Conservation (phyloP, 2,797 vertebrate genomes). For the Bryconaethiops microstoma region DNA sequence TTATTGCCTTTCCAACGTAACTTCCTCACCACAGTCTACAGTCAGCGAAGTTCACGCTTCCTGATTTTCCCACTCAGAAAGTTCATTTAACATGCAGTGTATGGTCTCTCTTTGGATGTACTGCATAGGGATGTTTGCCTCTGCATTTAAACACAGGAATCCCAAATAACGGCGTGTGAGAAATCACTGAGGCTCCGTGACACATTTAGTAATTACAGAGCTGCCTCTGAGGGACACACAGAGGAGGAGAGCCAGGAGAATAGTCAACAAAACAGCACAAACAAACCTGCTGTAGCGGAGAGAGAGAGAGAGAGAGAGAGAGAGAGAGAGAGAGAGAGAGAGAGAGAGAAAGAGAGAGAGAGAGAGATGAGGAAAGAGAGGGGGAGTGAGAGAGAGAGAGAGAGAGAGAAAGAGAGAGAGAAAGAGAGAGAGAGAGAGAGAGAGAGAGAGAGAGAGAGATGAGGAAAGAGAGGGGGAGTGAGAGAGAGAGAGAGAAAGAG, state of each 20-base stretch:
- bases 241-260: slow-evolving; percentile 47
- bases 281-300: slow-evolving; percentile 49
- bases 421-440: slow-evolving; percentile 27
- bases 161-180: slow-evolving; percentile 13
- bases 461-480: neutral
- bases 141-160: slow-evolving; percentile 13
- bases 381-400: neutral
- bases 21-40: neutral
- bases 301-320: slow-evolving; percentile 12
- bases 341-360: slow-evolving; percentile 2
- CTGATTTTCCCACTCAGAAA: slow-evolving; percentile 1
- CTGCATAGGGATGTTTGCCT: slow-evolving; percentile 25
- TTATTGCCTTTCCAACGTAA: neutral
- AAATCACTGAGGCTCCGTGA: slow-evolving; percentile 37
- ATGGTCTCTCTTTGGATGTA: neutral
- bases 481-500: neutral
- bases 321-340: neutral
- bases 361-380: neutral
- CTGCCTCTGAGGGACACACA: slow-evolving; percentile 35
- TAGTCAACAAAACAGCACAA: slow-evolving; percentile 55
- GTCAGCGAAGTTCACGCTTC: neutral
- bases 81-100: slow-evolving; percentile 8
- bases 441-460: slow-evolving; percentile 3
- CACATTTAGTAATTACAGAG: slow-evolving; percentile 52
- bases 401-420: slow-evolving; percentile 6